Base-by-base conservation (phyloP, 37 sponge, comb jelly and placozoan genomes). In the Halichondria panicea region DNA sequence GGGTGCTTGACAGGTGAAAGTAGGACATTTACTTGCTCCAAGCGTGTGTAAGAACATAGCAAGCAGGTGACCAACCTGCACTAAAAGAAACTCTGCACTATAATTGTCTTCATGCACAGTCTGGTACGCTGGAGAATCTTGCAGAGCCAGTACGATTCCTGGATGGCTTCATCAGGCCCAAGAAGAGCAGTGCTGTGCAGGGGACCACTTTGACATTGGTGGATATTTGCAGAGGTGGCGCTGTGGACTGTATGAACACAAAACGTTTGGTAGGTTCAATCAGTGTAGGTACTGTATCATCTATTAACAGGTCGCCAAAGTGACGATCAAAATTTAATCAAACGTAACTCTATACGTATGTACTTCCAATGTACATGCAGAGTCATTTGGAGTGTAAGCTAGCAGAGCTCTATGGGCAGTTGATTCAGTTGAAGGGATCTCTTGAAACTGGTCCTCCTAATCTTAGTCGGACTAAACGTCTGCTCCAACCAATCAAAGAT, bases 361-460 rank as follows among this genome's bases (percentile, higher is more conserved):
- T 38, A 33, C 36, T 27, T 65, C 37, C 0, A 28, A 31, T 73
- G 30, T 4, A 4, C 22, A 27, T 37, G 19, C 43, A 88, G 89
- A 45, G 64, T 60, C 64, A 55, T 1, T 79, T 88, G 55, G 89
- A 88, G 64, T 61, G 71, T 18, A 68, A 72, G 58, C 72, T 88
- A 11, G 60, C 74, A 22, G 25, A 66, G 24, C 78, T 88, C 25
- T 82, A 82, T 63, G 50, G 72, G 9, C 43, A 59, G 21, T 66
- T 88, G 45, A 60, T 30, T 21, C 53, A 56, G 46, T 24, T 82
- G 2, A 72, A 72, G 40, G 27, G 68, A 6, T 71, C 78, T 4
- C 48, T 88, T n/a, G 36, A 79, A 37, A 24, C 43, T n/a, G n/a
- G 38, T 19, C 86, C 76, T 30, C 55, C 70, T 32, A 18, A 28